These are phyloP conservation scores for Pocillopora damicornis DNA, from an alignment of 64 coral and sea anemone genomes.

Conservation along the genomic window DNA sequence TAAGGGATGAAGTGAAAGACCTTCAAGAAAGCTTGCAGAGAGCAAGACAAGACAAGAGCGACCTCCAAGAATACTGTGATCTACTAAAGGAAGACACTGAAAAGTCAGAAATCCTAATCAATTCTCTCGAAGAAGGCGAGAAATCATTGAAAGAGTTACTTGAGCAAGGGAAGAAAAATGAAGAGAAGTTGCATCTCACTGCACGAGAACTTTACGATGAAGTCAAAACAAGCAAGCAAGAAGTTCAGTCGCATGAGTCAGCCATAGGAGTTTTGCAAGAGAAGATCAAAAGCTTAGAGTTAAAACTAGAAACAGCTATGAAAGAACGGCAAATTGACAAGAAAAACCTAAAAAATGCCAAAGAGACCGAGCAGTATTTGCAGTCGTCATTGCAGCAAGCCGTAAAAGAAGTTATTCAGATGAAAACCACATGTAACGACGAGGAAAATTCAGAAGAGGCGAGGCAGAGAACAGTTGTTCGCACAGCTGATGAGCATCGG, in stretches of 20 bases:
- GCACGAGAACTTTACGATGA: constrained; percentile 24
- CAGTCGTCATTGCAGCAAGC: constrained; percentile 30
- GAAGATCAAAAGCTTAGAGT: constrained; percentile 17
- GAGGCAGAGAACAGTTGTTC: background rate
- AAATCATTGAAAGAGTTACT: background rate
- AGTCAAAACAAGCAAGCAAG: constrained; percentile 2
- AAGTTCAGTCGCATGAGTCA: background rate
- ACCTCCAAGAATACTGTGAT: constrained; percentile 26
- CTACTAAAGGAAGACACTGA: background rate
- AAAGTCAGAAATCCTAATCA: background rate
- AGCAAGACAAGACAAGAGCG: background rate
- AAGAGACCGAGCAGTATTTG: constrained; percentile 7
- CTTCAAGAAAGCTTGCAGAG: background rate
- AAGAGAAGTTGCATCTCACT: background rate
- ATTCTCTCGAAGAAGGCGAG: background rate
- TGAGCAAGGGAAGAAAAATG: constrained; percentile 1
- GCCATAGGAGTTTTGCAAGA: background rate
- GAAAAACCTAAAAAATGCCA: constrained; percentile 29
- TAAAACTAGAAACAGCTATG: background rate
- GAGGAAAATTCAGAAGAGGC: background rate
- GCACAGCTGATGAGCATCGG: background rate
- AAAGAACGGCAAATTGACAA: constrained; percentile 31
- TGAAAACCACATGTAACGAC: background rate
- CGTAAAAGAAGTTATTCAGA: background rate
- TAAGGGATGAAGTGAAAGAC: constrained; percentile 1